Evolutionary conservation across 92 coral and sea anemone genomes (phyloP), one percentile per base, ranked within the genome.

Genomic region (Galaxea fascicularis): DNA sequence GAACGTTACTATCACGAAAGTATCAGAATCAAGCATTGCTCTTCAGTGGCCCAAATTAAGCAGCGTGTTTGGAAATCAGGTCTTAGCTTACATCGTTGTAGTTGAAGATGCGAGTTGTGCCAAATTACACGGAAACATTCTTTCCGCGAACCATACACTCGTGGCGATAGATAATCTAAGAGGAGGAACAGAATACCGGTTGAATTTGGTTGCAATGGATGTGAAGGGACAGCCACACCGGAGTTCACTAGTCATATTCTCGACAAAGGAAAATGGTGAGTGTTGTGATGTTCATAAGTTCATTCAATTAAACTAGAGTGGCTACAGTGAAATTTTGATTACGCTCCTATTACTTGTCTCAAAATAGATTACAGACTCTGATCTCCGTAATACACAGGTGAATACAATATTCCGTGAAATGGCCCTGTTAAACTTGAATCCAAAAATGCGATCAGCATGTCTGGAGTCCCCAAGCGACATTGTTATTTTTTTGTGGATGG

Each of bases 31-130:
- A 7, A 70, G 26, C 41, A 22, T 70, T 1, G 41, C 75, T 4
- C 18, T 70, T 39, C 75, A 70, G 20, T 70, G 75, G 75, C 75
- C 75, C 39, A 70, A 70, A 6, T n/a, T 70, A 44, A 41, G 53
- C 54, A 24, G 20, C 39, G 53, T 44, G 16, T 25, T 44, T 20
- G 75, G 75, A 39, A 70, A 70, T 17, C 30, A 21, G 75, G 30
- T 70, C 10, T 35, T 6, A 6, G 41, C 41, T 66, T 66, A 66
- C 35, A 28, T 17, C 46, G 47, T 11, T 10, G 11, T 66, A 28
- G 47, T 66, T 0, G 47, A 66, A 66, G 9, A 39, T 8, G n/a
- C 47, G 17, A 9, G 8, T 31, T 39, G 72, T 31, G 22, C 9
- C 17, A 31, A 30, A 22, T 9, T 28, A 30, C 10, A 21, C 8